Conservation (phyloP, 1,140 invertebrate species). For the Heliconius himera region DNA sequence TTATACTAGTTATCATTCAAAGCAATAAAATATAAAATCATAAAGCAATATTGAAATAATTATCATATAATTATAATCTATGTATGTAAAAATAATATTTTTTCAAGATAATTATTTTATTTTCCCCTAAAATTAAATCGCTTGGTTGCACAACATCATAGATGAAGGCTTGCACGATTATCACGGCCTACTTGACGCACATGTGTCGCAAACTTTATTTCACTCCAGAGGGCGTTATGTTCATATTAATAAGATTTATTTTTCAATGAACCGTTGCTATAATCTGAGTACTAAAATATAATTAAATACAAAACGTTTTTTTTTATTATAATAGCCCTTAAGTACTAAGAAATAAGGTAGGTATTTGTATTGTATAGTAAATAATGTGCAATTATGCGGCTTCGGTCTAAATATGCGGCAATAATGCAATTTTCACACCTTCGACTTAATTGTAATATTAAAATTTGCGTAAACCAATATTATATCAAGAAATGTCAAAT, state of each 20-base stretch:
- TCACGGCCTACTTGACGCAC: slow-evolving; percentile 61
- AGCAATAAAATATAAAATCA: too few relatives aligned
- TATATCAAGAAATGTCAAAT: not conserved
- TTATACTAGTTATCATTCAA: not conserved
- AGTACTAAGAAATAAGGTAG: not conserved
- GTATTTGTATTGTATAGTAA: not conserved
- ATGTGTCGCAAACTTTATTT: slow-evolving; percentile 55
- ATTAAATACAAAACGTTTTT: not conserved
- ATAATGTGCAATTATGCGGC: slow-evolving; percentile 22
- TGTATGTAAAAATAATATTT: not conserved
- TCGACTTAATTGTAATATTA: slow-evolving; percentile 7
- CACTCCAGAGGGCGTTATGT: slow-evolving; percentile 25
- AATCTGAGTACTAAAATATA: not conserved
- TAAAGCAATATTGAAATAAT: not conserved
- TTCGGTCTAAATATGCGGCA: slow-evolving; percentile 25
- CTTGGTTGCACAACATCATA: slow-evolving; percentile 57
- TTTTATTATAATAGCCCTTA: not conserved
- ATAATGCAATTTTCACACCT: slow-evolving; percentile 27
- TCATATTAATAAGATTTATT: slow-evolving; percentile 12
- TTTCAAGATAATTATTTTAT: not conserved
- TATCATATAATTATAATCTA: not conserved
- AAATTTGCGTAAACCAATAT: not conserved
- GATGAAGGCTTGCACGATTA: slow-evolving; percentile 55
- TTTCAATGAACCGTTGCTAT: not conserved
- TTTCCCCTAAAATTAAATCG: slow-evolving; percentile 39